phyloP scores from a whole-genome alignment of 2,888 invertebrate species.

The Scelioninae gen. 2 region DNA sequence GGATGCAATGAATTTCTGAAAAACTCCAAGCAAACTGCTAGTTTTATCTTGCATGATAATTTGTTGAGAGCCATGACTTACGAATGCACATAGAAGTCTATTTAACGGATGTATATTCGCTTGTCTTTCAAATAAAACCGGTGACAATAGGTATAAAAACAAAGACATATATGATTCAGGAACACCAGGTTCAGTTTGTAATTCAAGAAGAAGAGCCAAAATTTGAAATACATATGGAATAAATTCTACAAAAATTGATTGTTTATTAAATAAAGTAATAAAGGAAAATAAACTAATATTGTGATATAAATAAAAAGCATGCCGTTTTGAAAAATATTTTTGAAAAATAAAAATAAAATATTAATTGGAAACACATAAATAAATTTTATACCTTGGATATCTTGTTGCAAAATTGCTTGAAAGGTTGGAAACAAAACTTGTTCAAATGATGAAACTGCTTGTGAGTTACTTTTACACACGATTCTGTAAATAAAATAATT shows the following conservation, averaged over 20 bases:
- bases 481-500: conserved; percentile 77
- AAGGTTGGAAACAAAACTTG: conserved; percentile 95
- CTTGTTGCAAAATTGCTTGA: conserved; percentile 94
- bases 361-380: conserved; percentile 1
- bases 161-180: conserved; percentile 92
- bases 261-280: no score
- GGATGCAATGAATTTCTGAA: conserved; percentile 96
- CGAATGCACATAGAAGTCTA: conserved; percentile 91
- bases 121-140: conserved; percentile 93
- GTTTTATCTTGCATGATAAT: conserved; percentile 84
- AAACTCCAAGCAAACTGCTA: conserved; percentile 92
- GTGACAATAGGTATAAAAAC: conserved; percentile 92
- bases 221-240: conserved; percentile 99
- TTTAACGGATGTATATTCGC: conserved; percentile 96
- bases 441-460: conserved; percentile 91
- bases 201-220: conserved; percentile 91
- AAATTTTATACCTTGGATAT: conserved; percentile 84
- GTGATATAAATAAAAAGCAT: not conserved
- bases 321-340: not conserved
- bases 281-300: not conserved
- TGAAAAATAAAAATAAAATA: conserved; percentile 2
- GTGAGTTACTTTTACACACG: conserved; percentile 88
- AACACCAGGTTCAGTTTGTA: conserved; percentile 79
- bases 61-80: conserved; percentile 83
- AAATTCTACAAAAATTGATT: conserved; percentile 90